phyloP scores from a whole-genome alignment of 2,113 vertebrate species.

The Bothrops jararaca region DNA sequence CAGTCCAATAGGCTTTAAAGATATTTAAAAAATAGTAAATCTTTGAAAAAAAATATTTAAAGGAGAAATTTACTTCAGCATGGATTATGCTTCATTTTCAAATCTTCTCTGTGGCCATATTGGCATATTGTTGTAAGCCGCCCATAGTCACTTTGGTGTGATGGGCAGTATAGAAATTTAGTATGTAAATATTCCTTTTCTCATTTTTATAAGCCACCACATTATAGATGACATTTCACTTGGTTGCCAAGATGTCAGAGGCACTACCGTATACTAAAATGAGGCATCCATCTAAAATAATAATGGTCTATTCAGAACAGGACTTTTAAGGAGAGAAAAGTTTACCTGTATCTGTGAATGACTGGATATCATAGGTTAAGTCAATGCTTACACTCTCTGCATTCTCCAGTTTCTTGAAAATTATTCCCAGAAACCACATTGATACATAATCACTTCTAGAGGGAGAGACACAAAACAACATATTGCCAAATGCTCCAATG shows the following conservation, averaged over 20 bases:
- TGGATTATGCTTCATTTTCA: background rate
- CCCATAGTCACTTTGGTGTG: background rate
- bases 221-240: background rate
- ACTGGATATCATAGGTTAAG: slow-evolving; percentile 93
- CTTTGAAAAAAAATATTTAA: background rate
- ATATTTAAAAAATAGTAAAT: background rate
- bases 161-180: background rate
- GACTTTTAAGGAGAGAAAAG: background rate
- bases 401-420: slow-evolving; percentile 92
- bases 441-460: slow-evolving; percentile 84
- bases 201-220: background rate
- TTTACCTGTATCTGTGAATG: slow-evolving; percentile 94
- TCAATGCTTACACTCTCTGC: slow-evolving; percentile 90
- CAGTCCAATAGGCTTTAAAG: background rate
- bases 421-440: slow-evolving; percentile 97
- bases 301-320: background rate
- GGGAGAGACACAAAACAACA: background rate
- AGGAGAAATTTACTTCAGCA: background rate
- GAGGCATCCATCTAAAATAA: background rate
- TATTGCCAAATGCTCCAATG: background rate
- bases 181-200: background rate
- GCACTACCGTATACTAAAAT: background rate
- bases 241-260: background rate
- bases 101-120: background rate
- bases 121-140: background rate